phyloP scores from a whole-genome alignment of 2,113 vertebrate genomes.

The Bubalus kerabau region DNA sequence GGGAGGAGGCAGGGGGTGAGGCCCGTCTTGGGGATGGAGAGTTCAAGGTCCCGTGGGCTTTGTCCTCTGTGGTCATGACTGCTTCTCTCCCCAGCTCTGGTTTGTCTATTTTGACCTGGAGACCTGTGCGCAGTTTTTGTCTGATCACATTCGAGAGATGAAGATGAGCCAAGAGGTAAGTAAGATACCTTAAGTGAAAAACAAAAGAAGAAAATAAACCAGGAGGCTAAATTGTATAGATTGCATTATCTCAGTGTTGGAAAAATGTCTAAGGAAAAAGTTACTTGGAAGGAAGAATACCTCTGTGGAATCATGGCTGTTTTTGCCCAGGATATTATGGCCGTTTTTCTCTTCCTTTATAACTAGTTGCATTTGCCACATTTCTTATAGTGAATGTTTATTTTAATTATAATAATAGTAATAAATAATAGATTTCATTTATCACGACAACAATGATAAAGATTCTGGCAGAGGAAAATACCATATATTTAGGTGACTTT shows the following conservation, averaged over 20 bases:
- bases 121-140: slow-evolving; percentile 73
- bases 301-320: accelerated
- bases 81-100: slow-evolving; percentile 74
- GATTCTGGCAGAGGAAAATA: neutral
- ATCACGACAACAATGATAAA: neutral
- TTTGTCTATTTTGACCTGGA: slow-evolving; percentile 77
- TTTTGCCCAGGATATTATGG: neutral
- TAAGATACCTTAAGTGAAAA: slow-evolving; percentile 25
- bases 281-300: neutral
- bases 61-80: neutral
- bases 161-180: slow-evolving; percentile 73
- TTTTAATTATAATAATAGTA: neutral
- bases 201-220: neutral
- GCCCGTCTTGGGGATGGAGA: accelerated
- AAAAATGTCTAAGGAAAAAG: neutral
- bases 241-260: neutral
- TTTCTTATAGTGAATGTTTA: neutral
- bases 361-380: neutral
- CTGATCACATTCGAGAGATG: slow-evolving; percentile 72
- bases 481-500: neutral
- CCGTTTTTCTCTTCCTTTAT: neutral
- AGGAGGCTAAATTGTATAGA: neutral
- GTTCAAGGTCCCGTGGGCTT: neutral
- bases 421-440: neutral
- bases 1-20: neutral